Conservation (phyloP, 1,140 invertebrate genomes). For the Hetaerina americana region DNA sequence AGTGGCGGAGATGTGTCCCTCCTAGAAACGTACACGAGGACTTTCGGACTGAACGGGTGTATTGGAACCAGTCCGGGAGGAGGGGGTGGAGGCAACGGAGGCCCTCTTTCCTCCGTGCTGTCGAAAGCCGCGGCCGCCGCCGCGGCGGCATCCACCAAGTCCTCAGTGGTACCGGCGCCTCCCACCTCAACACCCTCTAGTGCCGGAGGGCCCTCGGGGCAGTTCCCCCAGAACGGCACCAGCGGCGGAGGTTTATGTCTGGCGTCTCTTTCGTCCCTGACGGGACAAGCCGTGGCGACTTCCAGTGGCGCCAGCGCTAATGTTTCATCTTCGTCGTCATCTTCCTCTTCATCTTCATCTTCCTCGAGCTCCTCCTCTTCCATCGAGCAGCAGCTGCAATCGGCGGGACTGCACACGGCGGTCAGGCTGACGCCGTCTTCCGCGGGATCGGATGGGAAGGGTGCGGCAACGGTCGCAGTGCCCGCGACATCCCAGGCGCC, state of each 20-base stretch:
- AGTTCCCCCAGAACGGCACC: conserved; percentile 1
- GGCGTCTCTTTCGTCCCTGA: neutral
- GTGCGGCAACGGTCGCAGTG: neutral
- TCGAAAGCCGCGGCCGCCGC: conserved; percentile 19
- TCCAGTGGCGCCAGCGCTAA: conserved; percentile 4
- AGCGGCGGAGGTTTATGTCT: neutral
- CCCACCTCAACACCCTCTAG: conserved; percentile 11
- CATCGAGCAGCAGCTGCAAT: conserved; percentile 28
- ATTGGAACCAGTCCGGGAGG: conserved; percentile 23
- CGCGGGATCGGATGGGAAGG: neutral
- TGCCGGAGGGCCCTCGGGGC: neutral
- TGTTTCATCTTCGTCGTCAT: conserved; percentile 23
- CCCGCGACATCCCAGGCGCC: neutral
- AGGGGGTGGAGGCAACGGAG: conserved; percentile 24
- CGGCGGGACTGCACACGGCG: conserved; percentile 1
- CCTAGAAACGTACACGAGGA: conserved; percentile 48
- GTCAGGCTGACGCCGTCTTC: neutral
- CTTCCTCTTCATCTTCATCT: conserved; percentile 31
- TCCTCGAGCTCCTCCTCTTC: conserved; percentile 29
- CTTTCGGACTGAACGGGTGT: conserved; percentile 27
- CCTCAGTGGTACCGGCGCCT: conserved; percentile 20
- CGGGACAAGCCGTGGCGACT: neutral
- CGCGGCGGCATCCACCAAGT: conserved; percentile 19
- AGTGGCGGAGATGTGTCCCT: conserved; percentile 43
- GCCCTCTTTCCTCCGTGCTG: conserved; percentile 28